These are phyloP conservation scores for Squalus acanthias DNA, from an alignment of 2,797 vertebrate species.

Conservation along the genomic window DNA sequence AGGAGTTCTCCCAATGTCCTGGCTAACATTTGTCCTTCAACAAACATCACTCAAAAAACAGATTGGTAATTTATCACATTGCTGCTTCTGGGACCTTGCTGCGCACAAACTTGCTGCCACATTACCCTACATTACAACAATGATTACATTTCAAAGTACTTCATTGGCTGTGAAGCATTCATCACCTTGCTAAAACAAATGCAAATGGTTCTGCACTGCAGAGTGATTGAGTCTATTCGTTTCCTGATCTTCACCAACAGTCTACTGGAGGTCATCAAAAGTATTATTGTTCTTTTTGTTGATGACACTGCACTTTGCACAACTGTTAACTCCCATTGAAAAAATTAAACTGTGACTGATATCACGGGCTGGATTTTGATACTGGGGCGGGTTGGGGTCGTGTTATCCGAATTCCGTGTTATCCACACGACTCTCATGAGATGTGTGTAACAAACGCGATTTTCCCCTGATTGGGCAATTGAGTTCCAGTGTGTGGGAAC, in stretches of 20 bases:
- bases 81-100: background rate
- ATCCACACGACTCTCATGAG: no score
- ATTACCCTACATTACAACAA: background rate
- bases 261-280: background rate
- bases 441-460: no score
- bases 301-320: background rate
- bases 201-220: background rate
- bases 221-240: background rate
- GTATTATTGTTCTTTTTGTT: background rate
- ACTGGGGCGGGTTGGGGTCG: no score
- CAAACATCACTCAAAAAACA: background rate
- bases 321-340: background rate
- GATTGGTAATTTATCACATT: background rate
- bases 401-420: no score
- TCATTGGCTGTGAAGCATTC: background rate
- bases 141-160: background rate
- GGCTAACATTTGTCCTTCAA: background rate
- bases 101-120: background rate
- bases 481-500: no score
- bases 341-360: background rate
- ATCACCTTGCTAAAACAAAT: background rate
- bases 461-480: no score
- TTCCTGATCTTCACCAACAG: background rate
- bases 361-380: background rate
- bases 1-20: background rate